Percentiles rank a stretch among this genome's conserved stretches.
phyloP scores from a whole-genome alignment of 2,113 vertebrate genomes.

The Calyptommatus sinebrachiatus region DNA sequence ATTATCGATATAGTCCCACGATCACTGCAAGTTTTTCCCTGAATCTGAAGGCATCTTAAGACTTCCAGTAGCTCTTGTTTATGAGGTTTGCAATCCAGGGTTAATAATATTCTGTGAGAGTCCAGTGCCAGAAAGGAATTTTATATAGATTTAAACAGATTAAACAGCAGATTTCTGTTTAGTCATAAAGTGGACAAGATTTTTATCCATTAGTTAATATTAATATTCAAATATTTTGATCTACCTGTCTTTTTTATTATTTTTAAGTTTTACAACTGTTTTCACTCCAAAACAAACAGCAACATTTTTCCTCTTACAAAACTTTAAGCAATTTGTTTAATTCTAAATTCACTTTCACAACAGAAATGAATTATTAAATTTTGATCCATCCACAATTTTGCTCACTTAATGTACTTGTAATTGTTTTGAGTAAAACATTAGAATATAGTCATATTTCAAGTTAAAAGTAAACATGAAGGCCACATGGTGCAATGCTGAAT shows the following conservation, averaged over 20 bases:
- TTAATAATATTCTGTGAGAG: background rate
- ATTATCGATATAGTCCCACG: too few species aligned
- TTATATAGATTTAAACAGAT: background rate
- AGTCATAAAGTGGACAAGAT: background rate
- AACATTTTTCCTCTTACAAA: background rate
- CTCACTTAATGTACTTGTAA: background rate
- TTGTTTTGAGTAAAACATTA: background rate
- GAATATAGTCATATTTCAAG: background rate
- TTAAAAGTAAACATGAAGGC: background rate
- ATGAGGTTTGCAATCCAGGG: too few species aligned
- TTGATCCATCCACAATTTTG: background rate
- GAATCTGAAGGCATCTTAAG: too few species aligned
- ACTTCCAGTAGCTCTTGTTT: too few species aligned
- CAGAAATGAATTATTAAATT: background rate
- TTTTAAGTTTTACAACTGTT: background rate
- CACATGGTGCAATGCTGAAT: background rate
- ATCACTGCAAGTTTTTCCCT: too few species aligned
- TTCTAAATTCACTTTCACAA: background rate
- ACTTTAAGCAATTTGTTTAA: background rate
- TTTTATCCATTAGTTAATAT: background rate
- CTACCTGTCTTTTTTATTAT: background rate
- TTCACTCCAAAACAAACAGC: conserved; percentile 1
- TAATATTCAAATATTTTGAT: background rate
- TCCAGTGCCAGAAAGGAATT: background rate
- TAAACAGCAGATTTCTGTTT: background rate